Base-by-base conservation (phyloP, 92 coral and sea anemone species). In the Palythoa grandiflora region DNA sequence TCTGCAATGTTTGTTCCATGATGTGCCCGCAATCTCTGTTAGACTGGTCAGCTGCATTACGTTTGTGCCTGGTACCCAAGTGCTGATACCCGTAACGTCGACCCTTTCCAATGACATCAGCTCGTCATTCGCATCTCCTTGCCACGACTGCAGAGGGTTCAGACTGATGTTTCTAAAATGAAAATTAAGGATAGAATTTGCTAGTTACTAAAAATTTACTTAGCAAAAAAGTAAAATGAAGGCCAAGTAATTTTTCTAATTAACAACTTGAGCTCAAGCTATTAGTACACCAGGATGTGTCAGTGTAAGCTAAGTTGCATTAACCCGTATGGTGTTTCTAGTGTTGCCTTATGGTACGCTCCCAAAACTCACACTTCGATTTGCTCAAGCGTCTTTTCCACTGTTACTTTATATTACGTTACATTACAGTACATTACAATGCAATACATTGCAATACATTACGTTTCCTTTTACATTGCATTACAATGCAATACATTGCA, bases 61-160 rank as follows among this genome's bases (percentile, higher is more conserved):
- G 2, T 76, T 76, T 50, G 80, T 47, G 60, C 19, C 80, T n/a
- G 80, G 80, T 2, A 50, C 37, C 80, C 80, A 76, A 5, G 6
- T 5, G 37, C 47, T 76, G 38, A 48, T 50, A 51, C 65, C 80
- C 1, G 80, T 76, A 40, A 76, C 80, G 61, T 76, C 80, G 50
- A 76, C 9, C 21, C 15, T 76, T 76, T 76, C 38, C 50, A 76
- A 35, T 8, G 80, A 86, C 28, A 92, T 84, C 5, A 93, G 83
- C 40, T 91, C 91, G 6, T 57, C 40, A n/a, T 75, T 47, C 11
- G 83, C 38, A 65, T 87, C 28, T 40, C 91, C 93, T 16, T 54
- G 77, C 95, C 95, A 92, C 68, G 54, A 54, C 52, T 55, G 71
- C 13, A 92, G 68, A 77, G 80, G 71, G 55, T 90, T 83, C 36